Evolutionary conservation across 2,113 vertebrate genomes (phyloP).

Genomic region (Amblyornis subalaris): DNA sequence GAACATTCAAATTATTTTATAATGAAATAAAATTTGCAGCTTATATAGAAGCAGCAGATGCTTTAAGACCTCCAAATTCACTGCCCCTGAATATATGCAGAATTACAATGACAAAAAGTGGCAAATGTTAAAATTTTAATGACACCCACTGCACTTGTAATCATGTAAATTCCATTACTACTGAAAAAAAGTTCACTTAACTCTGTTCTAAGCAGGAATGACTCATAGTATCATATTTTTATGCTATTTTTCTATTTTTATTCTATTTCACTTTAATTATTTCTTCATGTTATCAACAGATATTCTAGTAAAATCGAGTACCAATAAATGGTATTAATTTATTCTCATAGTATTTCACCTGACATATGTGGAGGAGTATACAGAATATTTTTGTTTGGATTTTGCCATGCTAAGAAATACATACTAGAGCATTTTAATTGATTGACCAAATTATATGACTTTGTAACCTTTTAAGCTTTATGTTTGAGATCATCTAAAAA

Average conservation of each 20-base stretch:
- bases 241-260: not conserved
- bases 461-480: conserved; percentile 9
- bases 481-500: conserved; percentile 1
- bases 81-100: not conserved
- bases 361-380: not conserved
- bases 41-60: not conserved
- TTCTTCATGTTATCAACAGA: not conserved
- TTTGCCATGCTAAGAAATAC: conserved; percentile 21
- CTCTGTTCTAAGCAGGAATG: not conserved
- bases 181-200: not conserved
- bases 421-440: conserved; percentile 18
- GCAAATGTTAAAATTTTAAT: conserved; percentile 18
- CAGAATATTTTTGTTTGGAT: conserved; percentile 18
- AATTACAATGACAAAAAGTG: conserved; percentile 11
- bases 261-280: not conserved
- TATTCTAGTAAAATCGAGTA: not conserved
- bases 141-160: not conserved
- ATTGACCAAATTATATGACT: not conserved
- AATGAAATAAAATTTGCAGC: not conserved
- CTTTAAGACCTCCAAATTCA: conserved; percentile 5
- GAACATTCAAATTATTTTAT: not conserved
- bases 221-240: not conserved
- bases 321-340: conserved; percentile 17
- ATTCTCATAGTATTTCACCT: conserved; percentile 10
- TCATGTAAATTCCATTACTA: not conserved